Conservation (phyloP, 2,113 vertebrate genomes). For the Coptodon rendalli region DNA sequence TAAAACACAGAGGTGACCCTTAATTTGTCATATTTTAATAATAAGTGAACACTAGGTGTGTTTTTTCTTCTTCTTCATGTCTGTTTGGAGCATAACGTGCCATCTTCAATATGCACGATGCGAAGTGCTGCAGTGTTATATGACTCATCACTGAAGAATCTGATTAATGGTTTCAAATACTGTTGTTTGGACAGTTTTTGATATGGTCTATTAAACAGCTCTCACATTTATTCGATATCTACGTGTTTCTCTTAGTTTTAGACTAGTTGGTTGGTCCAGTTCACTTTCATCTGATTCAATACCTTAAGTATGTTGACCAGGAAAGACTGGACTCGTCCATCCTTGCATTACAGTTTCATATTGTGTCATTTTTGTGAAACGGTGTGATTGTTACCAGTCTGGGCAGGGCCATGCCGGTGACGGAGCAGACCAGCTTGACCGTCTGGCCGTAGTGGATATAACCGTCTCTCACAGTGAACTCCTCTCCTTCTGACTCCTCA, state of each 20-base stretch:
- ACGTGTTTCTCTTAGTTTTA: background rate
- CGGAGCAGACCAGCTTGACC: constrained; percentile 97
- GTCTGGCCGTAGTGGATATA: constrained; percentile 99
- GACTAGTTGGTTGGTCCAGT: background rate
- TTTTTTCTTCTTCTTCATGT: background rate
- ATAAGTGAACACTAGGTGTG: background rate
- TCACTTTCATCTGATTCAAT: background rate
- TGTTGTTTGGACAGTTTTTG: background rate
- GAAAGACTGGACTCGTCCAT: background rate
- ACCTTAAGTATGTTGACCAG: background rate
- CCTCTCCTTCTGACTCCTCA: constrained; percentile 98
- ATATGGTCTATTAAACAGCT: background rate
- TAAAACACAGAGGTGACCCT: background rate
- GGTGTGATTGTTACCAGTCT: constrained; percentile 80
- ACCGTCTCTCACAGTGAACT: constrained; percentile 97
- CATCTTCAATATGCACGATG: background rate
- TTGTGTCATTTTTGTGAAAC: background rate
- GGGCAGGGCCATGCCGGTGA: constrained; percentile 98
- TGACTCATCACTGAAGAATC: background rate
- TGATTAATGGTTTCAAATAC: background rate
- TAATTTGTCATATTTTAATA: background rate
- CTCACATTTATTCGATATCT: background rate
- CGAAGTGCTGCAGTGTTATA: background rate
- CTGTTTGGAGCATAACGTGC: background rate
- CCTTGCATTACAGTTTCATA: background rate